Conservation (phyloP, 2,888 invertebrate genomes). For the Agrotis clavis region DNA sequence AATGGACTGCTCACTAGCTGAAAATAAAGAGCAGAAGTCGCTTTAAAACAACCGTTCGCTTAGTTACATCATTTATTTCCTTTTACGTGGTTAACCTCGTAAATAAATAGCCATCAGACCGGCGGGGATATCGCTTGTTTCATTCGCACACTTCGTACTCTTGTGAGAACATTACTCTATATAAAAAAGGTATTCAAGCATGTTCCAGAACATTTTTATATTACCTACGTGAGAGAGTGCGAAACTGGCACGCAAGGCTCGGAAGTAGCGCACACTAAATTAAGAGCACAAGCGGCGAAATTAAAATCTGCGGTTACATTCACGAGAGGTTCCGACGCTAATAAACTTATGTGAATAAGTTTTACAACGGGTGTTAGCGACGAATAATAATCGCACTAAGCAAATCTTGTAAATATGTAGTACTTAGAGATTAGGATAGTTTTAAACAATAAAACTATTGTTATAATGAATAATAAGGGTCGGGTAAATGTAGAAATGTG, state of each 20-base stretch:
- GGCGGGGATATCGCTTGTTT: constrained; percentile 14
- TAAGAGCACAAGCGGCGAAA: constrained; percentile 79
- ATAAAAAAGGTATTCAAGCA: constrained; percentile 39
- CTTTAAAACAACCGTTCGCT: constrained; percentile 31
- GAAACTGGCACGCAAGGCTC: constrained; percentile 52
- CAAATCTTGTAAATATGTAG: too few relatives aligned
- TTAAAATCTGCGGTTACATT: constrained; percentile 83
- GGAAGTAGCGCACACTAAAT: constrained; percentile 77
- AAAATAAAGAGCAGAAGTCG: constrained; percentile 4
- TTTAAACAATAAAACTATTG: too few relatives aligned
- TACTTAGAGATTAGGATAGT: too few relatives aligned
- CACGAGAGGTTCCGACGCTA: constrained; percentile 73
- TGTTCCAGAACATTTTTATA: constrained; percentile 51
- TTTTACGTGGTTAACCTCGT: constrained; percentile 23
- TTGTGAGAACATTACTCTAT: constrained; percentile 34
- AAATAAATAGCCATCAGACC: constrained; percentile 42
- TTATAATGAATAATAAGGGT: too few relatives aligned
- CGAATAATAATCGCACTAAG: too few relatives aligned
- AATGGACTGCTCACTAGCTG: background rate
- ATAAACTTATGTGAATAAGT: constrained; percentile 79
- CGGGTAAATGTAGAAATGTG: too few relatives aligned
- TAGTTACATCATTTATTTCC: constrained; percentile 36
- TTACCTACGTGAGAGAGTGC: constrained; percentile 46
- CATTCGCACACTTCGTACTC: constrained; percentile 8
- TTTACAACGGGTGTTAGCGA: constrained; percentile 61